Conservation (phyloP, 2,113 vertebrate species). For the Hemiscyllium ocellatum region DNA sequence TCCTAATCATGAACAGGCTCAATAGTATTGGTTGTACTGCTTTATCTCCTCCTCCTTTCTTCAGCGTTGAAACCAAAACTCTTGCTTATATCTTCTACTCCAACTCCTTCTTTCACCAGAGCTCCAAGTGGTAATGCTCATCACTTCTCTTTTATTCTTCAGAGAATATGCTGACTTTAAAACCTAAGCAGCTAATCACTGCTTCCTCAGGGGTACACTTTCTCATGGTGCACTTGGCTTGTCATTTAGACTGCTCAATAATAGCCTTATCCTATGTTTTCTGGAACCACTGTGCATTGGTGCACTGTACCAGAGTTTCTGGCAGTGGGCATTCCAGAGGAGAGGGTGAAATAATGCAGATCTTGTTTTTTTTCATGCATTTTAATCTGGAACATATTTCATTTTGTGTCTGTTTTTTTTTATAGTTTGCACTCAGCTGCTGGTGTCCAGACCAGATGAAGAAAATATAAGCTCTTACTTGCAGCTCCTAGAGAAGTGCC, state of each 20-base stretch:
- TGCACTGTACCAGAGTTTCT: neutral
- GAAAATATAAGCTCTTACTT: conserved; percentile 91
- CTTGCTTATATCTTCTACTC: neutral
- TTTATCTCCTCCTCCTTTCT: neutral
- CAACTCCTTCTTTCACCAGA: neutral
- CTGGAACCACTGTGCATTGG: neutral
- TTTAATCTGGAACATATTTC: neutral
- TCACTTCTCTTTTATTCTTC: neutral
- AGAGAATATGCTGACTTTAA: neutral
- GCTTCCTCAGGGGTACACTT: neutral
- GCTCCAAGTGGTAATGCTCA: neutral
- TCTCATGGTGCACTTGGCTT: neutral
- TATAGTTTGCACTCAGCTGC: conserved; percentile 82
- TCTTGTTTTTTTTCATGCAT: neutral
- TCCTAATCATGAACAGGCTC: neutral
- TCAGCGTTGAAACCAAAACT: neutral
- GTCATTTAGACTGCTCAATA: neutral
- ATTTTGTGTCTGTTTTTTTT: conserved; percentile 9
- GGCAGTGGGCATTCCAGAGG: neutral
- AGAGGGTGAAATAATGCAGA: neutral
- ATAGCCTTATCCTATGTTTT: neutral
- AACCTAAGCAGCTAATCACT: neutral
- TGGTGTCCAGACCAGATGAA: conserved; percentile 86
- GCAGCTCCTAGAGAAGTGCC: conserved; percentile 88
- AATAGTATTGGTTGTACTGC: neutral